Evolutionary conservation across 2,888 invertebrate genomes (phyloP), one percentile per base, ranked within the genome.

Genomic region (Lamellibrachia satsuma): DNA sequence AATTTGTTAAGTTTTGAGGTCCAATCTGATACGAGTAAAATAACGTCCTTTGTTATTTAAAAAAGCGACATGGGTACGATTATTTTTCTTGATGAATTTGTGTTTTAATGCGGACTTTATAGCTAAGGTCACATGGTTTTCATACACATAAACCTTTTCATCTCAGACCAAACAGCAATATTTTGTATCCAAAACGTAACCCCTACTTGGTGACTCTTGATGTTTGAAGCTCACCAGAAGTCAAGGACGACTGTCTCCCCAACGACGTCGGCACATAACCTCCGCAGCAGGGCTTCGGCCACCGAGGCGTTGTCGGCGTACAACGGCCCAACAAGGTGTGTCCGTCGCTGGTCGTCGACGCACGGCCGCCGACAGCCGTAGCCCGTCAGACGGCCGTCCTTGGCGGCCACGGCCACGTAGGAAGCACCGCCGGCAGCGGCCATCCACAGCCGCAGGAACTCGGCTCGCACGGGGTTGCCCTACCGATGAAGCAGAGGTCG

Each of bases 401-500:
- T 27, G 27, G 52, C 27, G 90, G 92, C 91, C 39, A 93, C 52
- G n/a, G 93, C 93, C n/a, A 93, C 93, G 75, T 91, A 92, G 7
- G 92, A 22, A 6, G 93, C 92, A 51, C 93, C 92, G 15, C 90
- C 92, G 11, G 92, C 90, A 22, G 93, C 39, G 22, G 75, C 22
- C 11, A 93, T 60, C 93, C 92, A 93, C 90, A 91, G 91, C 93
- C 90, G 27, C 27, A 93, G 92, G 55, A 93, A 93, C n/a, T 90
- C 90, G 15, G 91, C 57, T n/a, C 93, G 75, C n/a, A 39, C 52
- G 8, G 93, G 92, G 52, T 92, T 91, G 91, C 92, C 91, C 90
- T 27, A 7, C 90, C n/a, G 90, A 93, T 92, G 90, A 93, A 93
- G 55, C 91, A 57, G n/a, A 90, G 91, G 92, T 93, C 93, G 93